phyloP scores from a whole-genome alignment of 2,888 invertebrate species.

The Coleophora deauratella region DNA sequence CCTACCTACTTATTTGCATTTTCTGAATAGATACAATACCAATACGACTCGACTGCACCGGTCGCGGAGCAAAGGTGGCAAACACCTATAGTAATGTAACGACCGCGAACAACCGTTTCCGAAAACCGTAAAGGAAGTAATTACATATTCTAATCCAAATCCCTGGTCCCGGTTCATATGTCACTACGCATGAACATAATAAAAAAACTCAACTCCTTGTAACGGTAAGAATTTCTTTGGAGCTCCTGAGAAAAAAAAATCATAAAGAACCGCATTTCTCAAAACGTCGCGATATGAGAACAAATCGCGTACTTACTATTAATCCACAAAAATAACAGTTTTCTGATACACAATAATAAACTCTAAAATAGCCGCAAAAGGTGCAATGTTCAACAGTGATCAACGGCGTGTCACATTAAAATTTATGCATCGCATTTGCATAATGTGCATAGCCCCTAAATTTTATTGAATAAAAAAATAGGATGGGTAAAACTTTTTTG shows the following conservation, averaged over 20 bases:
- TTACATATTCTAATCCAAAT: conserved; percentile 71
- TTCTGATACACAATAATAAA: conserved; percentile 24
- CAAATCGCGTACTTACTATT: conserved; percentile 63
- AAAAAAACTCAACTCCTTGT: conserved; percentile 41
- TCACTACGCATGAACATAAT: conserved; percentile 62
- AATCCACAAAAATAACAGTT: conserved; percentile 44
- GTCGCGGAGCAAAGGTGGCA: too few species aligned
- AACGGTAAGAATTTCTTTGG: conserved; percentile 55
- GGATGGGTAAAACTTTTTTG: conserved; percentile 75
- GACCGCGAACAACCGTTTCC: conserved; percentile 58
- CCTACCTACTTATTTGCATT: too few species aligned
- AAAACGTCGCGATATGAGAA: conserved; percentile 37
- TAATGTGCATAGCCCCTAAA: conserved; percentile 74
- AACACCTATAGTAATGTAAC: conserved; percentile 30
- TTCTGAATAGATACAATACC: too few species aligned
- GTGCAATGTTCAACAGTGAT: conserved; percentile 24
- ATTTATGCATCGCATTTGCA: conserved; percentile 75
- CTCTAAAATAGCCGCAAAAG: conserved; percentile 23
- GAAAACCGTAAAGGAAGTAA: conserved; percentile 72
- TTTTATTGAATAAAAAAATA: conserved; percentile 75
- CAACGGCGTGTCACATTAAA: conserved; percentile 43
- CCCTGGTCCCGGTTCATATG: conserved; percentile 65
- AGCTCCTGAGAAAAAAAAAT: conserved; percentile 64
- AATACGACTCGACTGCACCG: too few species aligned
- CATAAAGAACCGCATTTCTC: conserved; percentile 54